Base-by-base conservation (phyloP, 1,140 invertebrate genomes). In the Mizuhopecten yessoensis region DNA sequence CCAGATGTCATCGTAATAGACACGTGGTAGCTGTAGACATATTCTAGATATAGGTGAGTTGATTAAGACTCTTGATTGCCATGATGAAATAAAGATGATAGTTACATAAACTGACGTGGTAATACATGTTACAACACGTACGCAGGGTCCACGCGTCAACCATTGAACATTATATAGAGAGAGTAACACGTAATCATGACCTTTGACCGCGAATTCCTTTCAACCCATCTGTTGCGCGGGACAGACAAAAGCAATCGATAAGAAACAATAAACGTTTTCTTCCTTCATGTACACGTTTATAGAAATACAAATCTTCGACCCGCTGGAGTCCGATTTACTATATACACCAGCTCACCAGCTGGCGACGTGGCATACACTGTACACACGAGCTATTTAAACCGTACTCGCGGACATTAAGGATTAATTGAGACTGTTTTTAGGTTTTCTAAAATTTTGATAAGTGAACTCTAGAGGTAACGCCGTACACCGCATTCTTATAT, bases 171-270 rank as follows among this genome's bases (percentile, higher is more conserved):
- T 15, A 39, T 39, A 39, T 13, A 45, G 17, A 7, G 17, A 45
- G 17, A 45, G 1, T 17, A 0, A 75, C 57, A 75, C 57, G 57
- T 75, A 29, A 75, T 75, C n/a, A 23, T 75, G 57, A 75, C 57
- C 57, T 75, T 75, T 75, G 23, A 75, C 57, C 57, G 23, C 23
- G 57, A 7, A 29, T 75, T 75, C 57, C 57, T 75, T 29, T 29
- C 57, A 29, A 3, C 57, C 57, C 57, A 75, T 75, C 57, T 75
- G 57, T 75, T 75, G 57, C 57, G 57, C 57, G 57, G 57, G 57
- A 75, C 57, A 75, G 57, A 75, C 57, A 75, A 75, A 75, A 29
- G 57, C 29, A 75, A 75, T 75, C 57, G 57, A 75, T 75, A 75
- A 75, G 57, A 29, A 75, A 75, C 57, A 75, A 75, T 75, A 75